Evolutionary conservation across 2,888 invertebrate species (phyloP).

Genomic region (Ferdinandea cuprea): DNA sequence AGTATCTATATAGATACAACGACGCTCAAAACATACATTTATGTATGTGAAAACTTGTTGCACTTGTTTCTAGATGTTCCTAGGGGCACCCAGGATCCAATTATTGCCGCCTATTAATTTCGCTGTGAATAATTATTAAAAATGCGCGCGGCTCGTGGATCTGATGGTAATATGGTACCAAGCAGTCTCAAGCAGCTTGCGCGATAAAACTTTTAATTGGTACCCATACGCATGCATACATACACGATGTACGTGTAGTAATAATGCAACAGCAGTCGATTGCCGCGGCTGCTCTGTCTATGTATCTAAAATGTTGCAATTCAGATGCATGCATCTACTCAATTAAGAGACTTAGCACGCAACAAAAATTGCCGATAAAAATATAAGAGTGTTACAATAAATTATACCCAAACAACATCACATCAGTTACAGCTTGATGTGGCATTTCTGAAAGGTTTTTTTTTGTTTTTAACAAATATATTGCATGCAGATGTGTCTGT

Average conservation of each 20-base stretch:
- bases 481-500: not conserved
- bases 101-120: conserved; percentile 72
- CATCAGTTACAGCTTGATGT: conserved; percentile 21
- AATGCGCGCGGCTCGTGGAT: conserved; percentile 48
- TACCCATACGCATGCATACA: conserved; percentile 17
- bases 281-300: not conserved
- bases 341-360: conserved; percentile 69
- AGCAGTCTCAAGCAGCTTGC: conserved; percentile 62
- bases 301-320: conserved; percentile 10
- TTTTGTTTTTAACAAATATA: conserved; percentile 1
- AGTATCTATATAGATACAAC: conserved; percentile 9
- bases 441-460: conserved; percentile 40
- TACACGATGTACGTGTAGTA: too few relatives aligned
- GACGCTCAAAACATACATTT: not conserved
- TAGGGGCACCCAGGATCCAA: conserved; percentile 62
- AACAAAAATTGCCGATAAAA: conserved; percentile 64
- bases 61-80: conserved; percentile 59
- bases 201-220: conserved; percentile 58
- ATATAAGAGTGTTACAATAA: conserved; percentile 66
- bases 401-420: conserved; percentile 29
- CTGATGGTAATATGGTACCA: conserved; percentile 62
- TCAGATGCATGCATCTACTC: conserved; percentile 56
- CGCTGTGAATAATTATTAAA: conserved; percentile 63
- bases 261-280: not conserved
- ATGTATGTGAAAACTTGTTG: conserved; percentile 53